phyloP scores from a whole-genome alignment of 2,888 invertebrate genomes.

The Tetragonisca angustula region DNA sequence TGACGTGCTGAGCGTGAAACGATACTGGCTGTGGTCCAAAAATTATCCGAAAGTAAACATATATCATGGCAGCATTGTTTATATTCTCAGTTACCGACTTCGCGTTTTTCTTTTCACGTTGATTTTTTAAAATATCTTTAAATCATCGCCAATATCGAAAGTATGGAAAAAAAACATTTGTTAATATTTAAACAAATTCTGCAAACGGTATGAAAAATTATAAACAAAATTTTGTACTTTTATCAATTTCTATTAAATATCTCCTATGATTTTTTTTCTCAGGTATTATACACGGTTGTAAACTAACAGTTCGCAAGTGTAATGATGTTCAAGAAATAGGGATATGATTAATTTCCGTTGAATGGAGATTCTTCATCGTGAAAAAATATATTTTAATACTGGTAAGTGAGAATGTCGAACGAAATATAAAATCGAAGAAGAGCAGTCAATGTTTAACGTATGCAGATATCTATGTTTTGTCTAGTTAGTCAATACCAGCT shows the following conservation, averaged over 20 bases:
- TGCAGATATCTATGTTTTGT: constrained; percentile 38
- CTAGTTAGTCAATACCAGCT: constrained; percentile 17
- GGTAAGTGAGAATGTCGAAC: constrained; percentile 5
- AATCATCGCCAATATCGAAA: neutral
- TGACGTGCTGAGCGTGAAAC: constrained; percentile 65
- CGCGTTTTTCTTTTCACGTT: neutral
- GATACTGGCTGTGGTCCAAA: constrained; percentile 63
- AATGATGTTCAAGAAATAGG: constrained; percentile 3
- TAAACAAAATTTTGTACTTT: neutral
- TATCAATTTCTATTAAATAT: too few species aligned
- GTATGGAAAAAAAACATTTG: neutral
- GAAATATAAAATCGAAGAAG: constrained; percentile 29
- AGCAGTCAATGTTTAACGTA: neutral
- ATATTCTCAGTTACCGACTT: constrained; percentile 45
- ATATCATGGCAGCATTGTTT: constrained; percentile 64
- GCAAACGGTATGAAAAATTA: neutral
- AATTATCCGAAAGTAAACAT: constrained; percentile 71
- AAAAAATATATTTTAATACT: constrained; percentile 31
- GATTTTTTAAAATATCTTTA: constrained; percentile 1
- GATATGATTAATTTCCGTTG: constrained; percentile 20
- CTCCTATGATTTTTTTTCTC: neutral
- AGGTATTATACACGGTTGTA: too few species aligned
- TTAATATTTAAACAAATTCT: neutral
- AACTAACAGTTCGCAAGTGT: neutral
- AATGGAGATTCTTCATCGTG: constrained; percentile 22